Evolutionary conservation across 30 jellyfish, hydroid and myxozoan genomes (phyloP).

Genomic region (Aurelia coerulea): DNA sequence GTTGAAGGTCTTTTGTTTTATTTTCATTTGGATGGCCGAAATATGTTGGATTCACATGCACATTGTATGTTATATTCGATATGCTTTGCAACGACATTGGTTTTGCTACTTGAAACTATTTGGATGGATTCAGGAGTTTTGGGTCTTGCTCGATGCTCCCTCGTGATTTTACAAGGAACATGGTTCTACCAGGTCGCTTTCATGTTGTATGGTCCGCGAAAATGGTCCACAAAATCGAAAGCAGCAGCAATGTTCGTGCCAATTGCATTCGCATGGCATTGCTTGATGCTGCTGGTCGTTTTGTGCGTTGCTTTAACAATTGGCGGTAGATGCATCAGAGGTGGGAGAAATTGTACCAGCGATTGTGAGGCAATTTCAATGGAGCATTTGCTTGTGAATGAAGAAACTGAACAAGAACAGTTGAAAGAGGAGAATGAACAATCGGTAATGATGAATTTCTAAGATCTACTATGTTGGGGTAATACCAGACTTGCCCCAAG

Average conservation of each 20-base stretch:
- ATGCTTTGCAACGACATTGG: conserved; percentile 47
- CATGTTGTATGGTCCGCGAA: conserved; percentile 61
- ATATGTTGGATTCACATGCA: conserved; percentile 58
- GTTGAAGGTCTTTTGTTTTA: conserved; percentile 64
- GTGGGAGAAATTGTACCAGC: conserved; percentile 14
- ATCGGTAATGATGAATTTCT: not conserved
- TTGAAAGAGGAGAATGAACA: not conserved
- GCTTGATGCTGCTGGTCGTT: conserved; percentile 19
- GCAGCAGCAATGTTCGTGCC: conserved; percentile 76
- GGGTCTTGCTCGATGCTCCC: conserved; percentile 61
- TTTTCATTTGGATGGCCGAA: conserved; percentile 76
- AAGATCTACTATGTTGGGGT: too few species aligned
- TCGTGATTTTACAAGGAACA: conserved; percentile 60
- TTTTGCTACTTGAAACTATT: conserved; percentile 34
- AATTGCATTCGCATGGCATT: conserved; percentile 72
- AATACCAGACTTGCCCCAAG: too few species aligned
- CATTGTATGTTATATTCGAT: conserved; percentile 53
- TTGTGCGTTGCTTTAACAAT: not conserved
- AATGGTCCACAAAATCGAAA: conserved; percentile 49
- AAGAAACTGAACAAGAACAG: not conserved
- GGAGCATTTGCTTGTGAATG: conserved; percentile 48
- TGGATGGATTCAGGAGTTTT: conserved; percentile 24
- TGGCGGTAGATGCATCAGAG: conserved; percentile 29
- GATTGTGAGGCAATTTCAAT: conserved; percentile 36
- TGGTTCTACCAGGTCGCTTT: conserved; percentile 76